Base-by-base conservation (phyloP, 2,888 invertebrate species). In the Melolontha melolontha region DNA sequence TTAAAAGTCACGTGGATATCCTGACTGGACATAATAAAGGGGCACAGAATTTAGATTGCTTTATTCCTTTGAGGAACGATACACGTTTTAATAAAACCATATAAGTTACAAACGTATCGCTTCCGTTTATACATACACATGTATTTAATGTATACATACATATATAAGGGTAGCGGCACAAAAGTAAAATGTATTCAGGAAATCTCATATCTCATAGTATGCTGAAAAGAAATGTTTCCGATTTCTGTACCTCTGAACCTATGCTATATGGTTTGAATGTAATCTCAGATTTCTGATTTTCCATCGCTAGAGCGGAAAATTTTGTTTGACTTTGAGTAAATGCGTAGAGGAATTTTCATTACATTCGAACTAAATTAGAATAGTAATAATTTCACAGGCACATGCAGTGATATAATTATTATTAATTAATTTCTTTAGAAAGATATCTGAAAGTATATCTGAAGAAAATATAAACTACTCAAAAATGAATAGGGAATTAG, bases 61-160 rank as follows among this genome's bases (percentile, higher is more conserved):
- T 73, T 76, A 76, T 76, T 74, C 76, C 76, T 76, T 74, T 72
- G 76, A 76, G 72, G 69, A 73, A 69, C 71, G 68, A 70, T 74
- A 73, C 74, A 71, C 71, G 75, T 75, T 75, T 75, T 75, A 75
- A 75, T 75, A 75, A 75, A 74, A 71, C 74, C 73, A 70, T 73
- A 72, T 75, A 75, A 75, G 75, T 74, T 74, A 73, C 73, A 67
- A 55, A 68, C 66, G 55, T 66, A 66, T 66, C 66, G 57, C 16
- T 17, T 59, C 59, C 64, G 57, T 29, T 39, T 42, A 52, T 41
- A 17, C 54, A 29, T 65, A 65, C 54, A 42, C 44, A 27, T 44
- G 50, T 42, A 40, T 40, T 39, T 54, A 54, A 54, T 44, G 29
- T 44, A 59, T 59, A 59, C 59, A 34, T 34, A 34, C 34, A 34